Evolutionary conservation across 2,797 vertebrate species (phyloP).

Genomic region (Simalia tracyae): DNA sequence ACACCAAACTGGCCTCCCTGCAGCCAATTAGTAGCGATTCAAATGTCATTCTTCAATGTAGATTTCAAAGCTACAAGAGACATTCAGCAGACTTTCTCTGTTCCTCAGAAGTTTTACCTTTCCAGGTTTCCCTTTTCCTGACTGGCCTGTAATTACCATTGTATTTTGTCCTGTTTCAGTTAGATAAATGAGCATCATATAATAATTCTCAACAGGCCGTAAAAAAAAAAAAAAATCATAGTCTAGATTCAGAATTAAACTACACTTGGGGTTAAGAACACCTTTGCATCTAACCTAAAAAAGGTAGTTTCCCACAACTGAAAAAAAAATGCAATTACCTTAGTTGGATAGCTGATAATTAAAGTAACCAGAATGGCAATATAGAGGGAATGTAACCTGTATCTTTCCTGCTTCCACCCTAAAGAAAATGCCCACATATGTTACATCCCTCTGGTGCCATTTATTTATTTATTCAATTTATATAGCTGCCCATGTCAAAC

Average conservation of each 20-base stretch:
- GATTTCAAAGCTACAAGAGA: background rate
- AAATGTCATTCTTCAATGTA: background rate
- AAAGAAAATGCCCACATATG: background rate
- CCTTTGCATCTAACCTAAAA: background rate
- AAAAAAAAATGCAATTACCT: background rate
- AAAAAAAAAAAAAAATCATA: background rate
- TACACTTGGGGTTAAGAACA: background rate
- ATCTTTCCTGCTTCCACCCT: background rate
- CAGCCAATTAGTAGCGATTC: background rate
- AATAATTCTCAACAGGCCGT: background rate
- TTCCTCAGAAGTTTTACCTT: background rate
- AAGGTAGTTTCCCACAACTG: background rate
- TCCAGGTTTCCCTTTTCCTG: background rate
- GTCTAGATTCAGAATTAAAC: background rate
- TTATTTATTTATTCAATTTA: too few relatives aligned
- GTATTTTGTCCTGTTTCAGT: background rate
- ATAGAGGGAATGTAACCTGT: background rate
- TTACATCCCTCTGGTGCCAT: background rate
- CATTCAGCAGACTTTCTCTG: background rate
- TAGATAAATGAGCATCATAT: background rate
- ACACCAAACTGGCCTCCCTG: background rate
- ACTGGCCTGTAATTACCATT: background rate
- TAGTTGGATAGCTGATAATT: background rate
- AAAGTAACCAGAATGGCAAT: background rate
- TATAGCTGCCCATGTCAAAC: too few relatives aligned